These are phyloP conservation scores for Diploscapter pachys DNA, from an alignment of 1,140 invertebrate genomes.

Conservation along the genomic window DNA sequence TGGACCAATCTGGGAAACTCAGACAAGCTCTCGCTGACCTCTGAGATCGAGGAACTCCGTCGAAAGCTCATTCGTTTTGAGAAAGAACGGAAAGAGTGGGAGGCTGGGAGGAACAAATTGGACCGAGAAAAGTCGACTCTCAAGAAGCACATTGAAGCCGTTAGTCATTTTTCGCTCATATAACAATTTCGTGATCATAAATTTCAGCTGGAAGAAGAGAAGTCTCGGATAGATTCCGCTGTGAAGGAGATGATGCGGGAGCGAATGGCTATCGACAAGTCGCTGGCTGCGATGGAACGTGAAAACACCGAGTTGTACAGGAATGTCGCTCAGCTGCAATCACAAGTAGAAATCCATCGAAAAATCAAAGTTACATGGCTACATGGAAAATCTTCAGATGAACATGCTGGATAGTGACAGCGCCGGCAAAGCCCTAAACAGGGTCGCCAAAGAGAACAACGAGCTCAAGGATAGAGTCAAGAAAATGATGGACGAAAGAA, in stretches of 20 bases:
- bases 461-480: too few relatives aligned
- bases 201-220: constrained; percentile 39
- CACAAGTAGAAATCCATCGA: constrained; percentile 5
- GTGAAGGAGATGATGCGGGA: constrained; percentile 30
- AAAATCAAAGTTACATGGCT: too few relatives aligned
- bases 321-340: constrained; percentile 31
- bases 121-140: constrained; percentile 29
- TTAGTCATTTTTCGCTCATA: constrained; percentile 10
- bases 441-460: too few relatives aligned
- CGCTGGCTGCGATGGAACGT: constrained; percentile 34
- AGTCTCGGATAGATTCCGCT: constrained; percentile 26
- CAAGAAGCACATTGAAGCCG: constrained; percentile 33
- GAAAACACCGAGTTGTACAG: constrained; percentile 36
- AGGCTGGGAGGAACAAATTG: constrained; percentile 18
- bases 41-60: constrained; percentile 33
- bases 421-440: too few relatives aligned
- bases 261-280: constrained; percentile 33
- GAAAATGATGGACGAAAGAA: too few relatives aligned
- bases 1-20: neutral
- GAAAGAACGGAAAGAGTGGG: constrained; percentile 32
- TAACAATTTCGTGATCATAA: neutral
- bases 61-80: constrained; percentile 18
- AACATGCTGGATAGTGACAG: too few relatives aligned
- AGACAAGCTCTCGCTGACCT: constrained; percentile 28
- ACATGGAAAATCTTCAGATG: too few relatives aligned